Conservation (phyloP, 2,113 vertebrate genomes). For the Ailurus styani region DNA sequence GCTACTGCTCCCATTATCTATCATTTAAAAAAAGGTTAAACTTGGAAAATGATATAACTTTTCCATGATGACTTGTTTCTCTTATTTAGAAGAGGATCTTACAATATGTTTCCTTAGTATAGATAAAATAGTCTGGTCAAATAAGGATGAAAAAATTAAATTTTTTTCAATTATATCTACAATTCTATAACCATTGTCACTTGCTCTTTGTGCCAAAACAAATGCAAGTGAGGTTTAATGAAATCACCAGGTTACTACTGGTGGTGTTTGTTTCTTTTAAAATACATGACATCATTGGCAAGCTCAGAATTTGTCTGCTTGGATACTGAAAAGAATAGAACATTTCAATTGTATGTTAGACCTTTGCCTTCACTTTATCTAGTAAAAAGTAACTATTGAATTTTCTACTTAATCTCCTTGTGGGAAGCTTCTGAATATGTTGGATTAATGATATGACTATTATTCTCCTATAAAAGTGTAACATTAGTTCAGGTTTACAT, state of each 20-base stretch:
- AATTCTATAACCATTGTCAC: background rate
- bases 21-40: background rate
- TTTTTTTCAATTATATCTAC: background rate
- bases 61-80: background rate
- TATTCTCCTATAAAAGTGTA: background rate
- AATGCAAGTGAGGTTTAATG: background rate
- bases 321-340: constrained; percentile 28
- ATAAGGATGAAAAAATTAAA: background rate
- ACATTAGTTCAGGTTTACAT: constrained; percentile 22
- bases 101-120: background rate
- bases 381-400: constrained; percentile 24
- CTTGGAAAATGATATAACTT: background rate
- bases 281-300: background rate
- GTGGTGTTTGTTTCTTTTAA: background rate
- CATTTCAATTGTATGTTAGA: background rate
- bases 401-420: constrained; percentile 60
- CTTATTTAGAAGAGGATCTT: background rate
- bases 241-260: background rate
- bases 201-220: background rate
- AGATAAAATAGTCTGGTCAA: background rate
- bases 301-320: background rate
- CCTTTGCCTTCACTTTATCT: constrained; percentile 57
- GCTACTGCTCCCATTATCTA: background rate
- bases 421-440: constrained; percentile 33
- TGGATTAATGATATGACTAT: background rate